Evolutionary conservation across 2,797 vertebrate genomes (phyloP).

Genomic region (Pseudomugil tenellus): DNA sequence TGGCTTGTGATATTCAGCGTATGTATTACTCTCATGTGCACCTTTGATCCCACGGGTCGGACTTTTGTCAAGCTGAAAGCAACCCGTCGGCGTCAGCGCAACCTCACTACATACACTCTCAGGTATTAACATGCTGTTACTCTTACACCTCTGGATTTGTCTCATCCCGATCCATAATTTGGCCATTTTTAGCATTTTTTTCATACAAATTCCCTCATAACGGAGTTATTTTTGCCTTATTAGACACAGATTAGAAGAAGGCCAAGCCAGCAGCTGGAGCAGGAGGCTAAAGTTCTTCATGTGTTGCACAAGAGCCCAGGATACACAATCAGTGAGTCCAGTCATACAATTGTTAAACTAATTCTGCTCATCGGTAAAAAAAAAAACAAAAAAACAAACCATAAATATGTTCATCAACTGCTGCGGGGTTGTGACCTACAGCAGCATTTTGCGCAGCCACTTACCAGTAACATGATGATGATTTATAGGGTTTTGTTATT

Average conservation of each 20-base stretch:
- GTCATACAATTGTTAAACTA: conserved; percentile 13
- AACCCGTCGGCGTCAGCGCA: conserved; percentile 94
- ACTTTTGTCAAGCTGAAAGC: conserved; percentile 98
- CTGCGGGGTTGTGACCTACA: conserved; percentile 19
- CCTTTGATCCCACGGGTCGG: conserved; percentile 96
- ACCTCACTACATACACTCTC: conserved; percentile 95
- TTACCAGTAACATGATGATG: conserved; percentile 3
- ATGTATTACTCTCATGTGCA: conserved; percentile 96
- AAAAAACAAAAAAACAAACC: background rate
- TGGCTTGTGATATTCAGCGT: conserved; percentile 99
- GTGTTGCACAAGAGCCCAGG: conserved; percentile 97
- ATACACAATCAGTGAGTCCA: conserved; percentile 95
- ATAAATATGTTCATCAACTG: conserved; percentile 12
- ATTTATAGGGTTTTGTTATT: background rate
- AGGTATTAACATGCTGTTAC: conserved; percentile 77
- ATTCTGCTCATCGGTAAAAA: conserved; percentile 20
- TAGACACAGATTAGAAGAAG: conserved; percentile 96
- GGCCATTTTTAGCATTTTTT: background rate
- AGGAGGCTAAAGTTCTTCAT: conserved; percentile 96
- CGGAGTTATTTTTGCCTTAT: background rate
- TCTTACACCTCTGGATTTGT: no score
- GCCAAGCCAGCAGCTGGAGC: conserved; percentile 98
- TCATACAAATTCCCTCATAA: conserved; percentile 6
- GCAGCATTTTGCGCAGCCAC: conserved; percentile 9
- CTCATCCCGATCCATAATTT: background rate